Evolutionary conservation across 2,113 vertebrate genomes (phyloP).

Genomic region (Indri indri): DNA sequence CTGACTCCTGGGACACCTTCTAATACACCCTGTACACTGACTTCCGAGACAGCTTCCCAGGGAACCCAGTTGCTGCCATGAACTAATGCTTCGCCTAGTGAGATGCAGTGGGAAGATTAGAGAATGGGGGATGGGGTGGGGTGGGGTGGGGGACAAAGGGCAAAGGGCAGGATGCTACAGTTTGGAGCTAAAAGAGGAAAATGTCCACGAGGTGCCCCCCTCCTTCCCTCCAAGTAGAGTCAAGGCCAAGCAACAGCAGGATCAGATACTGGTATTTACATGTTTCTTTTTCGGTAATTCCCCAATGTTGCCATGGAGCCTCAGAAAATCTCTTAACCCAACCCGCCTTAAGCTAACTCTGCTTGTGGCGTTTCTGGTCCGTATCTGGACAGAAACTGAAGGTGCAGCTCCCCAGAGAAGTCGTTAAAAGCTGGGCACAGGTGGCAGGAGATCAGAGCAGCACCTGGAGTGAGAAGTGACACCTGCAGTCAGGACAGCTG

Average conservation of each 20-base stretch:
- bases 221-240: background rate
- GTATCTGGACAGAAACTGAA: background rate
- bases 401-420: background rate
- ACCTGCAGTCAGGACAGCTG: too few relatives aligned
- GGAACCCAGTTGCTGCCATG: background rate
- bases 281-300: background rate
- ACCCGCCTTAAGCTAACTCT: background rate
- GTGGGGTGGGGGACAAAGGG: background rate
- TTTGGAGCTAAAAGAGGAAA: background rate
- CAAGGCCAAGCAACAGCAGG: background rate
- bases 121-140: background rate
- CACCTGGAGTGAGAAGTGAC: accelerated
- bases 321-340: background rate
- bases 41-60: background rate
- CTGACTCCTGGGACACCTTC: too few relatives aligned
- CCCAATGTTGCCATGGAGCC: background rate
- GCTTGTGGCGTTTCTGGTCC: background rate
- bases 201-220: accelerated
- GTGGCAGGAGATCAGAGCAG: background rate
- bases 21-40: background rate
- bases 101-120: too few relatives aligned
- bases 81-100: background rate
- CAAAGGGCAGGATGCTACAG: background rate
- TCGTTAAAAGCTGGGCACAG: background rate
- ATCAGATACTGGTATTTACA: too few relatives aligned